Evolutionary conservation across 2,888 invertebrate species (phyloP).

Genomic region (Catocala fraxini): DNA sequence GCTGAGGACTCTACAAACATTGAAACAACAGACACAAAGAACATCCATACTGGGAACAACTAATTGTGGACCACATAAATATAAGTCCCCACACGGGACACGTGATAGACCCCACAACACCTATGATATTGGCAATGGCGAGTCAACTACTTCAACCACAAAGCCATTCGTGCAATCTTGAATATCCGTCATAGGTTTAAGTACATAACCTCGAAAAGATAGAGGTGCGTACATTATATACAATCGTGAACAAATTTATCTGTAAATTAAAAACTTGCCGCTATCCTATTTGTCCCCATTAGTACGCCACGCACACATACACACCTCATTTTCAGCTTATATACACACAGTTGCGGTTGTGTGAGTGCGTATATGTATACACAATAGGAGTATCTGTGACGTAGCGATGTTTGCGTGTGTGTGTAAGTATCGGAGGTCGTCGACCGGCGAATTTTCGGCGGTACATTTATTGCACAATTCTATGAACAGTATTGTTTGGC

Average conservation of each 20-base stretch:
- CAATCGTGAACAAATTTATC: constrained; percentile 34
- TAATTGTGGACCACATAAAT: no score
- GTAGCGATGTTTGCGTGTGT: constrained; percentile 56
- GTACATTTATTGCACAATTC: constrained; percentile 67
- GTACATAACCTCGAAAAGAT: no score
- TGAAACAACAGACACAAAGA: no score
- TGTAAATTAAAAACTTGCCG: constrained; percentile 58
- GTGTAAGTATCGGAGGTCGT: constrained; percentile 54
- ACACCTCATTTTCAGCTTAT: constrained; percentile 48
- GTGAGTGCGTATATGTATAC: constrained; percentile 54
- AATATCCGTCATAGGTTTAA: no score
- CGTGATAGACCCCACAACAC: no score
- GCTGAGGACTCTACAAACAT: no score
- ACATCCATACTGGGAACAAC: no score
- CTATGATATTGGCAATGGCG: no score
- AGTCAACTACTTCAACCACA: no score
- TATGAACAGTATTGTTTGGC: constrained; percentile 35
- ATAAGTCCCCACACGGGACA: no score
- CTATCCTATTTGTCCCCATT: constrained; percentile 63
- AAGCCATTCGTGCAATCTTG: no score
- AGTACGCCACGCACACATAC: constrained; percentile 42
- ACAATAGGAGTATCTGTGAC: constrained; percentile 54
- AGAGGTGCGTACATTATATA: no score
- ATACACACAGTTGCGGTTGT: constrained; percentile 31
- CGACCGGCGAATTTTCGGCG: constrained; percentile 68